Conservation (phyloP, 2,888 invertebrate species). For the Oscheius onirici region DNA sequence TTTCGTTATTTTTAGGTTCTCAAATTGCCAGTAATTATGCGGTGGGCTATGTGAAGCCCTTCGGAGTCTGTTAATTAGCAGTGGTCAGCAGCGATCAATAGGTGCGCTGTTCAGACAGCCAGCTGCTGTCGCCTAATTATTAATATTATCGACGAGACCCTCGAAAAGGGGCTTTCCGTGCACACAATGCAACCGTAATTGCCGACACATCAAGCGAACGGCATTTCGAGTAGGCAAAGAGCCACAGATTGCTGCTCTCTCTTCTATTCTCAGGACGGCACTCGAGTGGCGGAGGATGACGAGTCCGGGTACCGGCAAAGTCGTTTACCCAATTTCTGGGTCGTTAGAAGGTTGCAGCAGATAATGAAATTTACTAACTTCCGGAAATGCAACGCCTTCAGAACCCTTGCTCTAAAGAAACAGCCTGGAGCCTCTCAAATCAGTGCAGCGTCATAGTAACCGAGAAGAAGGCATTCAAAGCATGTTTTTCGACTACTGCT, state of each 20-base stretch:
- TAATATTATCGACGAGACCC: constrained; percentile 33
- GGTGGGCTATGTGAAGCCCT: constrained; percentile 12
- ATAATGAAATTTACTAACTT: constrained; percentile 21
- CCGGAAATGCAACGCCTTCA: constrained; percentile 18
- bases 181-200: constrained; percentile 33
- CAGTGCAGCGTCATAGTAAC: too few relatives aligned
- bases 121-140: constrained; percentile 36
- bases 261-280: too few relatives aligned
- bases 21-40: constrained; percentile 19
- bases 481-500: too few relatives aligned
- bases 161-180: constrained; percentile 23
- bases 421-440: too few relatives aligned
- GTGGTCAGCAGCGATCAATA: constrained; percentile 31
- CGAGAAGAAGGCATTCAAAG: too few relatives aligned
- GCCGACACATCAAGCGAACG: constrained; percentile 28
- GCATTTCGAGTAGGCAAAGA: constrained; percentile 13
- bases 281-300: neutral
- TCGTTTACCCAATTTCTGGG: constrained; percentile 27
- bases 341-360: constrained; percentile 28
- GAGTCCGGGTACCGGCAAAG: constrained; percentile 14
- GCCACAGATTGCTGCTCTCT: constrained; percentile 17
- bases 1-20: neutral
- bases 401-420: neutral
- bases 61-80: constrained; percentile 24
- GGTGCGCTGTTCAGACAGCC: constrained; percentile 31